Evolutionary conservation across 1,140 invertebrate species (phyloP).

Genomic region (Aphis gossypii): DNA sequence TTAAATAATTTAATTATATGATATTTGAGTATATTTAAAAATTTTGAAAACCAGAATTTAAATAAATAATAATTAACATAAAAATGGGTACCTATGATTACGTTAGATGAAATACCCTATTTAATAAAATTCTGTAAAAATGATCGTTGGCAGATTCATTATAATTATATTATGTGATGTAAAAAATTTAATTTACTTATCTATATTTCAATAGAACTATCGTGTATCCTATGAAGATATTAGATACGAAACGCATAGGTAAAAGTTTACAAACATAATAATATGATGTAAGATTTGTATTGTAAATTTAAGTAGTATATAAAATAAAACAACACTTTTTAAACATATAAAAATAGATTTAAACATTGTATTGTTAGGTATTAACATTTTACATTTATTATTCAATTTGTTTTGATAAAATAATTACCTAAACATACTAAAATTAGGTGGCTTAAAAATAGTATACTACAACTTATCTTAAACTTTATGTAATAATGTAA

Average conservation of each 20-base stretch:
- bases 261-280: background rate
- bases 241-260: background rate
- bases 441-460: background rate
- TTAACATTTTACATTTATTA: background rate
- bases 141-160: background rate
- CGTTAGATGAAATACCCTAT: no score
- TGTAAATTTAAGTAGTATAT: background rate
- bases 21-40: no score
- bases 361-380: background rate
- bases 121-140: background rate
- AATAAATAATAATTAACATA: no score
- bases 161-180: background rate
- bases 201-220: background rate
- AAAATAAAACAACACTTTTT: background rate
- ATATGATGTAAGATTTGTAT: background rate
- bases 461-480: background rate
- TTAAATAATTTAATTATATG: no score
- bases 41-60: no score
- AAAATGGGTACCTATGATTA: no score
- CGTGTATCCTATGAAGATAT: background rate
- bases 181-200: background rate
- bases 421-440: background rate
- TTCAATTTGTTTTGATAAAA: background rate
- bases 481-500: background rate
- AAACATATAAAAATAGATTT: background rate